Base-by-base conservation (phyloP, 2,888 invertebrate genomes). In the Pachycephus smyrnensis region DNA sequence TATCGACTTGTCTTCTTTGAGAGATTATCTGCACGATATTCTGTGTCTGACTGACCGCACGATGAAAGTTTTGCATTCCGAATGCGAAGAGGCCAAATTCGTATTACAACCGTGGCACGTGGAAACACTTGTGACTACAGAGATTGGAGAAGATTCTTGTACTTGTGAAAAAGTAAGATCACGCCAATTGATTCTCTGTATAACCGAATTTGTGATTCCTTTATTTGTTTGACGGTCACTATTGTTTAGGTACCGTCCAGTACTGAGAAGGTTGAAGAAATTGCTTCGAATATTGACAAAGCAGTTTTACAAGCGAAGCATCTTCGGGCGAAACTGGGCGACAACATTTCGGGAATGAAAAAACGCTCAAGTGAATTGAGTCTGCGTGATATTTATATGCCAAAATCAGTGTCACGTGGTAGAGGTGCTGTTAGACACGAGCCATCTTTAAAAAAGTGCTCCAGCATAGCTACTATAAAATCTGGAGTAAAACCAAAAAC, bases 51-150 rank as follows among this genome's bases (percentile, higher is more conserved):
- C 90, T 4, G 88, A 90, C 73, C 80, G 84, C 15, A 87, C 86
- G 3, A 90, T 87, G 79, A 79, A 76, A 73, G 78, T 84, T 37
- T 77, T 91, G 33, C 84, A 86, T 79, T 80, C 33, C 12, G 86
- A 91, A 77, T 90, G 90, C 75, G 86, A 89, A 12, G 89, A 90
- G 79, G 91, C 90, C 1, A 85, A 80, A 78, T 88, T 87, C 77
- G 88, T 85, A 76, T 81, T 91, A 36, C 86, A 86, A 75, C 88
- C 91, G 12, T 91, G 90, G 90, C 79, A 82, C 12, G 80, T 86
- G 32, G 86, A 88, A 83, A 85, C 82, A 11, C 68, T 83, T 4
- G 74, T 84, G 12, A 79, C 82, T n/a, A 85, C 82, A 75, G 81
- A 86, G 78, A 71, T 86, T n/a, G 82, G 85, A 73, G 82, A 82